A percentile compares a stretch with the other conserved stretches of the same genome.
These are phyloP conservation scores for Macrotus californicus DNA, from an alignment of 2,113 vertebrate species.

Conservation along the genomic window DNA sequence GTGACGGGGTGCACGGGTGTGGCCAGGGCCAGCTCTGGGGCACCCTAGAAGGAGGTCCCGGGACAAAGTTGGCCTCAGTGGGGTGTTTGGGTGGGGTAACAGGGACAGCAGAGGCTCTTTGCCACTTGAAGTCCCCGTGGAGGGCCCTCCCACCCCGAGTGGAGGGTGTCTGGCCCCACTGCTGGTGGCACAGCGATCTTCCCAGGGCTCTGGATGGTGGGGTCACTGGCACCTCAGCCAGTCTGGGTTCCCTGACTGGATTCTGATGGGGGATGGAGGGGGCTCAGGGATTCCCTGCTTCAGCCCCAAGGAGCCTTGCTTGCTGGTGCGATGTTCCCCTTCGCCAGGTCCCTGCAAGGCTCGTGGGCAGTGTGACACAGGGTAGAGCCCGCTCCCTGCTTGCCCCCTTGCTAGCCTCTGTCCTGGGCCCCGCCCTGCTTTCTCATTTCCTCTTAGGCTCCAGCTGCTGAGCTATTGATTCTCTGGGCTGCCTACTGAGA, in stretches of 20 bases:
- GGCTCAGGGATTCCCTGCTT: background rate
- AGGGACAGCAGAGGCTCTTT: background rate
- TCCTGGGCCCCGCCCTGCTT: background rate
- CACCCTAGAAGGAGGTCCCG: too few species aligned
- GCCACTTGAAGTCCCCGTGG: background rate
- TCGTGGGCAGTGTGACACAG: fast-evolving
- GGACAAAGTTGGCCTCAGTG: background rate
- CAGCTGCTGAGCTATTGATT: background rate
- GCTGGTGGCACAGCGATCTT: too few species aligned
- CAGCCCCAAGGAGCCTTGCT: background rate
- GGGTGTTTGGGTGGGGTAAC: background rate
- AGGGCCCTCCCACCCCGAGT: too few species aligned
- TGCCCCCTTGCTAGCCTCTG: background rate
- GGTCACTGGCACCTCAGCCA: background rate
- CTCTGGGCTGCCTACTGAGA: background rate
- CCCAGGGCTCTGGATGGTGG: background rate
- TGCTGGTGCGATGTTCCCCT: background rate
- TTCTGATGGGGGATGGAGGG: background rate
- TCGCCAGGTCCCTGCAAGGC: background rate
- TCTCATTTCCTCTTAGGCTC: background rate
- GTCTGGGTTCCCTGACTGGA: background rate
- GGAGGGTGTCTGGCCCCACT: background rate
- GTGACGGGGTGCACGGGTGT: fast-evolving
- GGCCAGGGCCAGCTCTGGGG: background rate
- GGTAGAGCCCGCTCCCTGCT: background rate